phyloP scores from a whole-genome alignment of 2,888 invertebrate genomes.

The Terebella lapidaria region DNA sequence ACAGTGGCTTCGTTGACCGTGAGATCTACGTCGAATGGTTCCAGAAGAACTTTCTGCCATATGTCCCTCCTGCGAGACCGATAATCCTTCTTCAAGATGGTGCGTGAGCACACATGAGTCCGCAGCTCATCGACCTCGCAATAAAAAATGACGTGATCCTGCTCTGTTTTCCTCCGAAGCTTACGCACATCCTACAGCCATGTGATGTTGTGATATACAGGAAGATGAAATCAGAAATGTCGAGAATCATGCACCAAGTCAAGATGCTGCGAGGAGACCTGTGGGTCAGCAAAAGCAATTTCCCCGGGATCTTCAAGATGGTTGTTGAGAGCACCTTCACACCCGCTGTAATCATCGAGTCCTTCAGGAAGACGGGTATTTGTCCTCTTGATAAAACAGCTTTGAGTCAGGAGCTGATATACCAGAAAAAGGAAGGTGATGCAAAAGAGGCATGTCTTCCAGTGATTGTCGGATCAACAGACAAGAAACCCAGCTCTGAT shows the following conservation, averaged over 20 bases:
- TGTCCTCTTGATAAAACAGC: constrained; percentile 2
- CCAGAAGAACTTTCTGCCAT: constrained; percentile 7
- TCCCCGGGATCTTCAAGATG: constrained; percentile 4
- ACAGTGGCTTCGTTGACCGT: constrained; percentile 4
- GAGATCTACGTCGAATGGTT: constrained; percentile 11
- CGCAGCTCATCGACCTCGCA: constrained; percentile 5
- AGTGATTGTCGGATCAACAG: too few species aligned
- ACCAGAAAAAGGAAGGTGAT: not conserved
- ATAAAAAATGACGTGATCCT: constrained; percentile 5
- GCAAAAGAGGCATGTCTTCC: too few species aligned
- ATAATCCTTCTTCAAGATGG: constrained; percentile 6
- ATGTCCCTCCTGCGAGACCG: constrained; percentile 3
- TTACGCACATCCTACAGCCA: too few species aligned
- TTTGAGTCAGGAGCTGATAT: constrained; percentile 3
- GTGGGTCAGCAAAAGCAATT: constrained; percentile 7
- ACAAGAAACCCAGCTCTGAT: too few species aligned
- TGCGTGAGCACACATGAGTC: constrained; percentile 7
- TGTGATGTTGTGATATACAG: constrained; percentile 9
- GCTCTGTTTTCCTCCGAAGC: too few species aligned
- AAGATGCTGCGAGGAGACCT: constrained; percentile 6
- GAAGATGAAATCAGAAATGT: constrained; percentile 5
- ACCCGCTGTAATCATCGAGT: not conserved
- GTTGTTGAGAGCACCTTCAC: constrained; percentile 5
- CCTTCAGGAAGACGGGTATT: constrained; percentile 9
- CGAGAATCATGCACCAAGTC: constrained; percentile 5